Percentiles rank a stretch among this genome's conserved stretches.
Evolutionary conservation across 1,140 invertebrate species (phyloP).

Genomic region (Amyelois transitella): DNA sequence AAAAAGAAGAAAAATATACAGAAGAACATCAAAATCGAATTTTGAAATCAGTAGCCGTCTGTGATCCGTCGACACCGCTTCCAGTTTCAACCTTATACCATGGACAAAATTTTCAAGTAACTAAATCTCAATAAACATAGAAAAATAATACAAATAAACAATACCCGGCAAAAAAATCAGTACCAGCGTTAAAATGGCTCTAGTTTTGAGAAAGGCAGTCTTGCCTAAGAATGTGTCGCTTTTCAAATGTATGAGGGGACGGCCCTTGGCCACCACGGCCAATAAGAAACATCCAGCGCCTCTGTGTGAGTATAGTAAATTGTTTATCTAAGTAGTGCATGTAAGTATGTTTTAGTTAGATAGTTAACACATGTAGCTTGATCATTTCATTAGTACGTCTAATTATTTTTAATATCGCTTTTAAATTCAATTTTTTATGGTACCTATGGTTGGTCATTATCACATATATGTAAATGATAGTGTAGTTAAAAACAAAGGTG

Average conservation of each 20-base stretch:
- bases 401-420: no score
- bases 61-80: background rate
- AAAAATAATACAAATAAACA: slow-evolving; percentile 32
- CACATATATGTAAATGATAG: no score
- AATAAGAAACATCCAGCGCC: slow-evolving; percentile 35
- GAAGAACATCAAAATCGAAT: background rate
- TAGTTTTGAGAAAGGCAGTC: slow-evolving; percentile 50
- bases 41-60: background rate
- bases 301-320: slow-evolving; percentile 54
- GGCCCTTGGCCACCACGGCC: slow-evolving; percentile 30
- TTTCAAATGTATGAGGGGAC: slow-evolving; percentile 46
- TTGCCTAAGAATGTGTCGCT: slow-evolving; percentile 44
- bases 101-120: slow-evolving; percentile 52
- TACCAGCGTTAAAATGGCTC: slow-evolving; percentile 34
- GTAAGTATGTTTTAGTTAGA: no score
- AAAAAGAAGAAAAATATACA: background rate
- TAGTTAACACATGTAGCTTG: no score
- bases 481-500: no score
- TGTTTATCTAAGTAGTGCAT: no score
- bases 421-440: no score
- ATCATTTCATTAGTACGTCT: background rate
- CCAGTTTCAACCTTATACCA: slow-evolving; percentile 22
- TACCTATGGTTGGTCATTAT: no score
- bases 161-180: slow-evolving; percentile 9
- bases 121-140: slow-evolving; percentile 14